These are phyloP conservation scores for Oscheius sp. DNA, from an alignment of 2,888 invertebrate species.

Conservation along the genomic window DNA sequence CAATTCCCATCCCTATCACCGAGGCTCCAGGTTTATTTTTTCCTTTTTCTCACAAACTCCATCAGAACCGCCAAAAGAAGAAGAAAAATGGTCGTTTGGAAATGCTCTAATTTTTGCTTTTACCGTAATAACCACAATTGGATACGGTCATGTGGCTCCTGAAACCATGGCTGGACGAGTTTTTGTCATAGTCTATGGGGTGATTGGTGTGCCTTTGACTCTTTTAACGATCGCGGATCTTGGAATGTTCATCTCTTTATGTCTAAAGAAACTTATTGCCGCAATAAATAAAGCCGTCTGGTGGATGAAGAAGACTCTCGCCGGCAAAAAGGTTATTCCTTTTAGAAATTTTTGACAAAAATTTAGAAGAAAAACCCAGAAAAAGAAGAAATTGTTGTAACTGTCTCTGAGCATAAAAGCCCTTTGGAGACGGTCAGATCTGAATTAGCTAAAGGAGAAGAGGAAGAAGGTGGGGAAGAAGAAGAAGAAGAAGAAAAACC, in stretches of 20 bases:
- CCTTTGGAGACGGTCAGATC: slow-evolving; percentile 37
- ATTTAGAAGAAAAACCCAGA: background rate
- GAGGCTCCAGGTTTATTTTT: background rate
- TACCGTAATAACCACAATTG: slow-evolving; percentile 68
- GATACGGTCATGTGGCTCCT: slow-evolving; percentile 63
- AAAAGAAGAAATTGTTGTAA: background rate
- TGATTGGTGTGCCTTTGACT: slow-evolving; percentile 67
- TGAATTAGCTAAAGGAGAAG: slow-evolving; percentile 28
- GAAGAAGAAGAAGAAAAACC: slow-evolving; percentile 15
- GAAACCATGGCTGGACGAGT: slow-evolving; percentile 59
- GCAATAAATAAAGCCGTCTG: background rate
- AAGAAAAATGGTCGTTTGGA: slow-evolving; percentile 62
- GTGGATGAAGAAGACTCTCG: background rate
- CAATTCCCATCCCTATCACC: slow-evolving; percentile 1
- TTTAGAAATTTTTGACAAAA: too few relatives aligned
- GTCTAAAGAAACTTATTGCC: slow-evolving; percentile 10
- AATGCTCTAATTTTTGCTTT: slow-evolving; percentile 65
- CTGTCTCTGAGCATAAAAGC: slow-evolving; percentile 26
- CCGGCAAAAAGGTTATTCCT: slow-evolving; percentile 28
- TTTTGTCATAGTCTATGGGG: slow-evolving; percentile 64
- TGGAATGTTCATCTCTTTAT: slow-evolving; percentile 60
- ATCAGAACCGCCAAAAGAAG: slow-evolving; percentile 1
- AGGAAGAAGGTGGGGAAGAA: slow-evolving; percentile 33
- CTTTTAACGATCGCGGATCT: slow-evolving; percentile 66
- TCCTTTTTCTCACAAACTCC: background rate